Conservation (phyloP, 2,888 invertebrate genomes). For the Euphydryas editha region DNA sequence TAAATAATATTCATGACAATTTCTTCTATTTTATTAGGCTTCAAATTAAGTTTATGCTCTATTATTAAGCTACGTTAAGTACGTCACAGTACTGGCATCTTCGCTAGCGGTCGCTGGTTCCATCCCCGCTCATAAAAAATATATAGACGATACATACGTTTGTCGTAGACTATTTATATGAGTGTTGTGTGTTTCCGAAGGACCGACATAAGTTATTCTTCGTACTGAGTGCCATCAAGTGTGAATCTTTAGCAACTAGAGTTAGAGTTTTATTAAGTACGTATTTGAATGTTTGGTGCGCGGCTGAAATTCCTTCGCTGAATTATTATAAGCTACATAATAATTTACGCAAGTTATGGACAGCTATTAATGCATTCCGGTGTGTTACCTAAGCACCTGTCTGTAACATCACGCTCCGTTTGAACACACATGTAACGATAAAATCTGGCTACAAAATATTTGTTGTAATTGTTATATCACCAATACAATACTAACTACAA, state of each 20-base stretch:
- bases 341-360: constrained; percentile 42
- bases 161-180: no score
- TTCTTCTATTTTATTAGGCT: no score
- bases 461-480: not conserved
- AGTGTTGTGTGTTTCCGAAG: no score
- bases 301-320: not conserved
- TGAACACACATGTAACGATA: constrained; percentile 14
- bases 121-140: no score
- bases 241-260: not conserved
- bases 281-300: not conserved
- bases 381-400: constrained; percentile 26
- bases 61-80: no score
- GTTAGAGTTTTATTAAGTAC: not conserved
- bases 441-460: constrained; percentile 15
- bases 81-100: no score
- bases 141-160: no score
- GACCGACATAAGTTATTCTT: no score
- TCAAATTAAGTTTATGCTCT: no score
- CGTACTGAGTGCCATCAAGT: no score
- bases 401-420: constrained; percentile 26
- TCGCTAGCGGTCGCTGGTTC: no score
- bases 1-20: no score
- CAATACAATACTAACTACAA: not conserved
- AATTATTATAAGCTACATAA: constrained; percentile 33
- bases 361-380: constrained; percentile 42